Evolutionary conservation across 2,797 vertebrate species (phyloP), one percentile per base, ranked within the genome.

Genomic region (Sebastes itinus): DNA sequence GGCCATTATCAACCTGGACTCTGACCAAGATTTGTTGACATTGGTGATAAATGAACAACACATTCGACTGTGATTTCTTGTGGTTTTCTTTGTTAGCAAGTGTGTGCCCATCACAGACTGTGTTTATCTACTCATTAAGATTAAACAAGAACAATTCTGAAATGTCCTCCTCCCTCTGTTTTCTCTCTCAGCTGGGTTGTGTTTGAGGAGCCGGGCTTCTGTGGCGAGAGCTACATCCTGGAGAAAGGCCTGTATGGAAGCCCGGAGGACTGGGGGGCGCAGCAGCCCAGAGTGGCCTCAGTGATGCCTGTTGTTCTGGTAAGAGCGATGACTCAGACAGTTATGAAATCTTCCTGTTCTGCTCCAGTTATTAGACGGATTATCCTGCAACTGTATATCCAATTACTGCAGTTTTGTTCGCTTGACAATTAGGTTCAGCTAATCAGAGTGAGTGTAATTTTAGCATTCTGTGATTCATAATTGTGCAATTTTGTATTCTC

Each of bases 201-300:
- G 80, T 99, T 98, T 83, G 97, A 98, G 87, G 95, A 96, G 49
- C 94, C 96, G 1, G 97, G 96, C 33, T 98, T 99, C 86, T 97
- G 95, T 0, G 98, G 98, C 2, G 96, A 97, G 79, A 92, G 96
- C 52, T 98, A 97, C 80, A 55, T 99, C 63, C 91, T 99, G 90
- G 96, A 98, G 87, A 98, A 97, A 92, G 98, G 98, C 79, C 89
- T 97, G 28, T 99, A 99, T 64, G 96, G 96, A 78, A 95, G 82
- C 85, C 95, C 94, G 10, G 96, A 98, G 86, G 96, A 98, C 85
- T 99, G 98, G 98, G 97, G 97, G 13, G 95, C 94, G 1, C 94
- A 95, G 52, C 95, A 90, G 64, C 93, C 83, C 88, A 96, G 91
- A 78, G 95, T 98, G 46, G 96, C 95, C 84, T 98, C 98, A 12